Evolutionary conservation across 2,113 vertebrate species (phyloP).

Genomic region (Anseranas semipalmata): DNA sequence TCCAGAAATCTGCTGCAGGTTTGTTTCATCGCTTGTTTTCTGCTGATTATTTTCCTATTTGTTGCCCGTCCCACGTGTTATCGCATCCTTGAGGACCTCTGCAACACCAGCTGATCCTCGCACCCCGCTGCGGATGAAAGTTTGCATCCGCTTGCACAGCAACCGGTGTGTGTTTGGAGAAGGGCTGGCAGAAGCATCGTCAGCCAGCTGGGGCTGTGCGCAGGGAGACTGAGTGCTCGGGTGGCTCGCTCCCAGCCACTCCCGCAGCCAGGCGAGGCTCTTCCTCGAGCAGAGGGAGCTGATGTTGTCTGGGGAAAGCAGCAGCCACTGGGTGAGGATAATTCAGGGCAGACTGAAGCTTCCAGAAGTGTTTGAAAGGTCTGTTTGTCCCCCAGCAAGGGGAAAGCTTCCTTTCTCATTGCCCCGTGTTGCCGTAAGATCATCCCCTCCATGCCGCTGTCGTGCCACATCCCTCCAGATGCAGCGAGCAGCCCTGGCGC

Average conservation of each 20-base stretch:
- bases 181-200: neutral
- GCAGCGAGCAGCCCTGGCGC: accelerated
- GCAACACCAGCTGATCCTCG: neutral
- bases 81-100: neutral
- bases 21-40: neutral
- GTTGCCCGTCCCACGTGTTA: neutral
- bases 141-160: neutral
- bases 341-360: neutral
- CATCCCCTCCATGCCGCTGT: accelerated
- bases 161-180: neutral
- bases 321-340: accelerated
- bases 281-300: neutral
- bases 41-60: neutral
- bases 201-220: accelerated
- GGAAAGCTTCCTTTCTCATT: neutral
- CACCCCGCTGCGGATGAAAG: neutral
- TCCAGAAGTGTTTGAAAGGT: accelerated
- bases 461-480: accelerated
- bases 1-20: neutral
- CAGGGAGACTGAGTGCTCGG: neutral
- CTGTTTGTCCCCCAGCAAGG: neutral
- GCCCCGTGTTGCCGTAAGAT: accelerated
- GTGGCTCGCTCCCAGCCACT: accelerated
- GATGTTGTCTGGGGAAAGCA: neutral
- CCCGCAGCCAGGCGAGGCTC: neutral